Base-by-base conservation (phyloP, 2,797 vertebrate species). In the Myripristis murdjan region DNA sequence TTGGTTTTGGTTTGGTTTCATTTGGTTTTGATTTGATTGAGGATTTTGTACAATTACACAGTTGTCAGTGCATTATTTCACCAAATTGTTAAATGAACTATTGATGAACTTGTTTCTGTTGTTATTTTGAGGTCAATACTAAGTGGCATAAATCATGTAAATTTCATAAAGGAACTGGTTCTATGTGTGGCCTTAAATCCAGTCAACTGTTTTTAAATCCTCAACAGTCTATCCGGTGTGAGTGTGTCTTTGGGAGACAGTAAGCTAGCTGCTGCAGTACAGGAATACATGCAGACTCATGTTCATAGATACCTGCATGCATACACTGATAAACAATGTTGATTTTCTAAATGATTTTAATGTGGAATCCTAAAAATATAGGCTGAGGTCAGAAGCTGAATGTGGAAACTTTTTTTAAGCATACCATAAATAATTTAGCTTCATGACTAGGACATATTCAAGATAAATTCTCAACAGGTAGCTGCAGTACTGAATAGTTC, bases 201-300 rank as follows among this genome's bases (percentile, higher is more conserved):
- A 51, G 28, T 22, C 26, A 64, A 49, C 44, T 43, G 39, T 43
- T 43, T 43, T 43, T 43, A 14, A 2, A 43, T 5, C 47, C 47
- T 23, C 3, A 22, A 11, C 20, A 11, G 39, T 14, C 23, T 63
- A 52, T 48, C 63, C 37, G 37, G 41, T 64, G 44, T 75, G 75
- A 62, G 43, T 56, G 69, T 75, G 65, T 48, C 56, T 70, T 49
- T 44, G 53, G 71, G 44, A 23, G 1, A 31, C 56, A 61, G 62
- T 46, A 53, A 57, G 26, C 20, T 67, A 60, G 55, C 61, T 56
- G 64, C 28, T 70, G 49, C 48, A 51, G 22, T 26, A 51, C 22
- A 24, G 15, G n/a, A 46, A 18, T 26, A 46, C 37, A 48, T 26
- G 35, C 18, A 49, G 20, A 26, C 16, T 39, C n/a, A 53, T 31